Evolutionary conservation across 92 coral and sea anemone genomes (phyloP).

Genomic region (Parazoanthus atlanticus): DNA sequence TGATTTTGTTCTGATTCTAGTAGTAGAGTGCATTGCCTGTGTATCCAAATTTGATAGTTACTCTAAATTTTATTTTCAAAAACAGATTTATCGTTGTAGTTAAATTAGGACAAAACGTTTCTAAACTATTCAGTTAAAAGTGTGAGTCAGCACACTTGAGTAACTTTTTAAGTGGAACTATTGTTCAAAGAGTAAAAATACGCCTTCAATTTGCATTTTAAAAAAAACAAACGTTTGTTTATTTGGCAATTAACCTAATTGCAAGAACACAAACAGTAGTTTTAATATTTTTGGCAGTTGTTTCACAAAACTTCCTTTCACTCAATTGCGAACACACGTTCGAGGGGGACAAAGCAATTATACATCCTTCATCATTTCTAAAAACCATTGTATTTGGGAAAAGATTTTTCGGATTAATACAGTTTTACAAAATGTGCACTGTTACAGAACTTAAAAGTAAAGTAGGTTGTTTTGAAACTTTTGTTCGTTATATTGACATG

Average conservation of each 20-base stretch:
- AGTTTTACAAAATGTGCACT: not conserved
- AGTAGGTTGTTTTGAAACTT: not conserved
- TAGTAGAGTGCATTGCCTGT: not conserved
- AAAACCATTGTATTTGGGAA: no score
- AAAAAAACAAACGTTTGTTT: not conserved
- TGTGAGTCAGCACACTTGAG: not conserved
- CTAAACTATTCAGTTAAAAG: not conserved
- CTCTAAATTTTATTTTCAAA: not conserved
- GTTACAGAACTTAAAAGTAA: not conserved
- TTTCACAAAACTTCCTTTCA: no score
- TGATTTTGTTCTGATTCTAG: not conserved
- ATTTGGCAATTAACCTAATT: not conserved
- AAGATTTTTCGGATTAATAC: not conserved
- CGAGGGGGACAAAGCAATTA: not conserved
- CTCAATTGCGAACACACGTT: not conserved
- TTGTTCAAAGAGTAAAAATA: not conserved
- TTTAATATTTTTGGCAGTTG: no score
- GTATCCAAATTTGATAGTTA: not conserved
- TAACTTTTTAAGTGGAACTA: not conserved
- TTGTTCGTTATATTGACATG: no score
- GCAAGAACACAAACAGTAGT: not conserved
- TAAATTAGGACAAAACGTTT: not conserved
- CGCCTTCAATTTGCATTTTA: not conserved
- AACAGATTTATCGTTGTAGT: not conserved
- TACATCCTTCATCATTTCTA: not conserved